Evolutionary conservation across 2,113 vertebrate genomes (phyloP), one percentile per base, ranked within the genome.

Genomic region (Mionectes macconnelli): DNA sequence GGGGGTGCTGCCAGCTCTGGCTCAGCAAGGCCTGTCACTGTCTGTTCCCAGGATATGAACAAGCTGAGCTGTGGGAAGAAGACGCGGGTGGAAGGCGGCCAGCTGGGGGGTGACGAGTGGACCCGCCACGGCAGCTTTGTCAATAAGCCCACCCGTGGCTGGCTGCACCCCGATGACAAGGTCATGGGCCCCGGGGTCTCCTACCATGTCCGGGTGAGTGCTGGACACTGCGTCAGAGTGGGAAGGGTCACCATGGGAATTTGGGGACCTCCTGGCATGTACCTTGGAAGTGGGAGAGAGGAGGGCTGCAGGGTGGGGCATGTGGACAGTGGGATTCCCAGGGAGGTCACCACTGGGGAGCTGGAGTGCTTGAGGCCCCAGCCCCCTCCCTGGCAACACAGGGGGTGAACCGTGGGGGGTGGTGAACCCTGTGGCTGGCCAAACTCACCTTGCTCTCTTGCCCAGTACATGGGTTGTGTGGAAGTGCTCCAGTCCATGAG

Each of bases 41-140:
- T 99, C 97, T 98, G 97, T 98, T 93, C 98, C 98, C 99, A 99
- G 99, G 99, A 99, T 98, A 99, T 99, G 99, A 99, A 99, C 99
- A 99, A 99, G 98, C 98, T 99, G 97, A 99, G 99, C 95, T 99
- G 98, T 94, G 99, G 98, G 96, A 98, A 99, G 98, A 98, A 99
- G 98, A 99, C 98, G 96, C 98, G 99, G 85, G 99, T 99, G 96
- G 99, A 99, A 98, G 99, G 99, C 16, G 99, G 99, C 79, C 99
- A 99, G 96, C 98, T 99, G 45, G 99, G 99, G 68, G 99, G 99
- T 52, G 99, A 99, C 67, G 99, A 99, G 97, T 99, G 99, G 99
- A 99, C 99, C 7, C 98, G 99, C n/a, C 99, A 99, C 80, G 99
- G 99, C 97, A 99, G 99, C 97, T 99, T 99, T 40, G 99, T 99